These are phyloP conservation scores for Habroteleia sp. DNA, from an alignment of 2,888 invertebrate species.

Conservation along the genomic window DNA sequence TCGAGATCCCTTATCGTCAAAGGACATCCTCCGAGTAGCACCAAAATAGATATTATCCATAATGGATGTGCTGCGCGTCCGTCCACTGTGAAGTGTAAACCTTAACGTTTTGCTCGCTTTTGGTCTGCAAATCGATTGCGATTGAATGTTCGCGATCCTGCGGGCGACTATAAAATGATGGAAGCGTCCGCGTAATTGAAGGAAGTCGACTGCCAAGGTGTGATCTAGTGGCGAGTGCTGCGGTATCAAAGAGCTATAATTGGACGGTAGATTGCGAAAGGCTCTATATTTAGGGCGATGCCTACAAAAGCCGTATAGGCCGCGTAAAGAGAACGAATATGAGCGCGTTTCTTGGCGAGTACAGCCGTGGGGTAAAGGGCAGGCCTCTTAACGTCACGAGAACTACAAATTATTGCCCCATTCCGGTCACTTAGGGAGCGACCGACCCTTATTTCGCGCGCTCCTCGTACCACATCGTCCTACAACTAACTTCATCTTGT, in stretches of 20 bases:
- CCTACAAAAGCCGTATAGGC: constrained; percentile 72
- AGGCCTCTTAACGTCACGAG: constrained; percentile 79
- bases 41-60: constrained; percentile 40
- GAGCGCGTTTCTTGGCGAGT: constrained; percentile 65
- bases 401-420: constrained; percentile 79
- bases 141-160: constrained; percentile 60
- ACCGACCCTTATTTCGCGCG: constrained; percentile 77
- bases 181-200: constrained; percentile 53
- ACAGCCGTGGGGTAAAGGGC: constrained; percentile 70
- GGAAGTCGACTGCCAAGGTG: constrained; percentile 60
- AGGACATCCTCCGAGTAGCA: constrained; percentile 17
- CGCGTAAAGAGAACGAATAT: constrained; percentile 59
- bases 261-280: constrained; percentile 75
- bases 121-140: constrained; percentile 41
- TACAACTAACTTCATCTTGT: constrained; percentile 51
- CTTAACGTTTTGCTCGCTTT: constrained; percentile 39
- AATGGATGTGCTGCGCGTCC: constrained; percentile 29
- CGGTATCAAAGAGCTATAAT: constrained; percentile 79
- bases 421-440: constrained; percentile 80
- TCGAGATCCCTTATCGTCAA: constrained; percentile 18
- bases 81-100: constrained; percentile 14
- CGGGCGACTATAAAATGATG: constrained; percentile 68
- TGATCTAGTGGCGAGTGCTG: constrained; percentile 66
- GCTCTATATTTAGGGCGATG: constrained; percentile 78
- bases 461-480: constrained; percentile 53